Base-by-base conservation (phyloP, 2,888 invertebrate species). In the Idaea aversata region DNA sequence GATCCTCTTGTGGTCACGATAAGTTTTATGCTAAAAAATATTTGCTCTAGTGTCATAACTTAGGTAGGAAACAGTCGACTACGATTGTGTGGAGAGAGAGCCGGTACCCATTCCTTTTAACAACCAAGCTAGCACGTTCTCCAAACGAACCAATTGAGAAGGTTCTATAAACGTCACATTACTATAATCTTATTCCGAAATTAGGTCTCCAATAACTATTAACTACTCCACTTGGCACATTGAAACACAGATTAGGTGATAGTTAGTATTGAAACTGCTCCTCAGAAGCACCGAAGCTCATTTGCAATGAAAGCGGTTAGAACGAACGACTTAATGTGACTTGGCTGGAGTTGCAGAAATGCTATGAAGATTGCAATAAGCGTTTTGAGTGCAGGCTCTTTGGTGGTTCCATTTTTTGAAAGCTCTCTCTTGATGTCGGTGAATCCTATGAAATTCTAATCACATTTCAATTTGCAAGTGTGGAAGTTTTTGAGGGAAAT, bases 291-390 rank as follows among this genome's bases (percentile, higher is more conserved):
- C 70, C 75, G 76, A 74, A 77, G 77, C 86, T 88, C 86, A 87
- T 88, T 88, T 87, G 87, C 86, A 87, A 83, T 86, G 81, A 85
- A 80, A 79, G 77, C 79, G 80, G 78, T 80, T 67, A 80, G 73
- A 86, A 86, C 81, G 85, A 83, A 79, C 66, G 68, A 72, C 76
- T 77, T 85, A 83, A 85, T 82, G 81, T 77, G 79, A 82, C 79
- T 86, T 84, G 85, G 84, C 84, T 65, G 72, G 68, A 77, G 75
- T 77, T 73, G 76, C 75, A 74, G 75, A 63, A 71, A 63, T 75
- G 80, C 81, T 82, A 73, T 81, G 72, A 73, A 75, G 77, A 78
- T 81, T 79, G 83, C 75, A 78, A 80, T 82, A 79, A 77, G 74
- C 69, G 67, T 77, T 72, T 76, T 72, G 72, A 74, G 69, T 68